Conservation (phyloP, 2,113 vertebrate species). For the Anguilla japonica region DNA sequence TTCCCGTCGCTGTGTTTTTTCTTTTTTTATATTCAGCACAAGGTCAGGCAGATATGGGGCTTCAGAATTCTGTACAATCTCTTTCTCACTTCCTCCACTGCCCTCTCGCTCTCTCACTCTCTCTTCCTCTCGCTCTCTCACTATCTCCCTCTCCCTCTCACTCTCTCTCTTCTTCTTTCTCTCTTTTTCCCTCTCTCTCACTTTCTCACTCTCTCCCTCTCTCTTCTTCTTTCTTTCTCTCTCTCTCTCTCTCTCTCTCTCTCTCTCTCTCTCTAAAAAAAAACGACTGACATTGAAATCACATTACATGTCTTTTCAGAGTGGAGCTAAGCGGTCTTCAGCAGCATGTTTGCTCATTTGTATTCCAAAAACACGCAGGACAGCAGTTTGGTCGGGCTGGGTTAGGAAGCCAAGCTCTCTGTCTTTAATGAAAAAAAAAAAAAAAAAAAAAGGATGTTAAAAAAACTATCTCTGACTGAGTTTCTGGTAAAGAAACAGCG, state of each 20-base stretch:
- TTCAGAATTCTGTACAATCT: slow-evolving; percentile 34
- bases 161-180: slow-evolving; percentile 15
- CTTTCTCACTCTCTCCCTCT: neutral
- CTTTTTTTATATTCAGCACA: slow-evolving; percentile 48
- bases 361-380: slow-evolving; percentile 45
- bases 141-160: slow-evolving; percentile 11
- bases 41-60: slow-evolving; percentile 44
- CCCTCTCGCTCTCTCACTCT: slow-evolving; percentile 8
- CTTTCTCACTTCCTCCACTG: neutral
- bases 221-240: slow-evolving; percentile 10
- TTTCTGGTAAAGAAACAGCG: slow-evolving; percentile 36
- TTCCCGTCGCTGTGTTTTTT: too few relatives aligned
- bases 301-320: slow-evolving; percentile 48
- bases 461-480: slow-evolving; percentile 42
- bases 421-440: slow-evolving; percentile 42
- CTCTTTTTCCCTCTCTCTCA: neutral
- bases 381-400: neutral
- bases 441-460: too few relatives aligned
- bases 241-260: neutral
- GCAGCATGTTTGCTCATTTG: slow-evolving; percentile 45
- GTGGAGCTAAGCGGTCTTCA: slow-evolving; percentile 33
- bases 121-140: neutral
- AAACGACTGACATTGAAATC: slow-evolving; percentile 50
- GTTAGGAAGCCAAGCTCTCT: slow-evolving; percentile 35
- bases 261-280: slow-evolving; percentile 24